Conservation (phyloP, 2,113 vertebrate species). For the Scomber japonicus region DNA sequence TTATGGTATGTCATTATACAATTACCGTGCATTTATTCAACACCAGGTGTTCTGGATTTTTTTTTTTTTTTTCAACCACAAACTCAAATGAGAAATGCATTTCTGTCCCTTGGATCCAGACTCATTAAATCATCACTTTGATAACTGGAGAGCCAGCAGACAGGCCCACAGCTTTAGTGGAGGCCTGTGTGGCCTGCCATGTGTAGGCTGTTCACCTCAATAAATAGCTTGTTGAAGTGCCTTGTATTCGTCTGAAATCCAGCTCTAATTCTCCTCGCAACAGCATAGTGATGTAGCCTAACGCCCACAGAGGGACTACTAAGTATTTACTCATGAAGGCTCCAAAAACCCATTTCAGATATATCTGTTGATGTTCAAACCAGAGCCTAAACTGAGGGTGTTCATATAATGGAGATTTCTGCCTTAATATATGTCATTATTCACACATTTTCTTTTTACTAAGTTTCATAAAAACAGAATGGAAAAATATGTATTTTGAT, state of each 20-base stretch:
- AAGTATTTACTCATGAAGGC: constrained; percentile 22
- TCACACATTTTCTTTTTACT: not conserved
- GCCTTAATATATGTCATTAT: not conserved
- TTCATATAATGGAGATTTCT: constrained; percentile 21
- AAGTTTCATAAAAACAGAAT: not conserved
- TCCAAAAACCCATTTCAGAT: constrained; percentile 25
- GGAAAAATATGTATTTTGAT: not conserved
- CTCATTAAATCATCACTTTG: constrained; percentile 73
- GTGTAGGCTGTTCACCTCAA: constrained; percentile 49
- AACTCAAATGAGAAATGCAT: constrained; percentile 49
- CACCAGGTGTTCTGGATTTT: constrained; percentile 50
- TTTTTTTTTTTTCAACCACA: constrained; percentile 3
- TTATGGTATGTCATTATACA: constrained; percentile 10
- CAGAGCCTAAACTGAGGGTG: constrained; percentile 21
- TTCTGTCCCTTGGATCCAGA: constrained; percentile 50
- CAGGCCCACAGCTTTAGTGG: constrained; percentile 39
- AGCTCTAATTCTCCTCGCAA: constrained; percentile 40
- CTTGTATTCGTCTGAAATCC: constrained; percentile 41
- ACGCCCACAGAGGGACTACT: constrained; percentile 13
- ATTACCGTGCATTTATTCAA: constrained; percentile 54
- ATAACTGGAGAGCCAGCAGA: constrained; percentile 55
- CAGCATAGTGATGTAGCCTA: constrained; percentile 14
- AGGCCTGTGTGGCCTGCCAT: constrained; percentile 45
- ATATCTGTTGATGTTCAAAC: constrained; percentile 12
- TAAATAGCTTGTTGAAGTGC: constrained; percentile 45